Conservation (phyloP, 1,140 invertebrate genomes). For the Drosophila ironensis region DNA sequence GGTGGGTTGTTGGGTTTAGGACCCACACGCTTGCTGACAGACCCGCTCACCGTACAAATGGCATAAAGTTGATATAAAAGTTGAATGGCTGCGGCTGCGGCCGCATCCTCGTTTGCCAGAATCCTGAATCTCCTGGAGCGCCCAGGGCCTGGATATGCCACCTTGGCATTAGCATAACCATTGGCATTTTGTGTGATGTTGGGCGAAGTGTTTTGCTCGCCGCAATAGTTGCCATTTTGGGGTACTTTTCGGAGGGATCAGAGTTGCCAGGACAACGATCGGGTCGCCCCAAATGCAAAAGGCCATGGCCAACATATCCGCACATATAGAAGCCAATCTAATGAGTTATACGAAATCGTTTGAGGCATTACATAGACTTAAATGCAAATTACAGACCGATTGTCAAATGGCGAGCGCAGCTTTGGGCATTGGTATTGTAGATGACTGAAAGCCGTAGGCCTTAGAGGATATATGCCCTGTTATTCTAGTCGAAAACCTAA, state of each 20-base stretch:
- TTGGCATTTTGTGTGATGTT: conserved; percentile 42
- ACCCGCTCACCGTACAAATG: conserved; percentile 63
- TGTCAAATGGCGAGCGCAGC: conserved; percentile 14
- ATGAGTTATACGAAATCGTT: conserved; percentile 2
- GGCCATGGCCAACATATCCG: conserved; percentile 2
- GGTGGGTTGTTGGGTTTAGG: conserved; percentile 16
- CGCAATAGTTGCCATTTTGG: conserved; percentile 19
- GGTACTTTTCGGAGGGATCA: conserved; percentile 26
- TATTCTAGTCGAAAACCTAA: conserved; percentile 49
- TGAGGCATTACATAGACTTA: conserved; percentile 4
- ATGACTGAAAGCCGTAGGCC: no score
- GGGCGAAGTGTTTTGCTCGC: conserved; percentile 32
- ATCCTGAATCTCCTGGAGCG: background rate
- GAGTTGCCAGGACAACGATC: conserved; percentile 39
- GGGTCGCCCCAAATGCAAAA: background rate
- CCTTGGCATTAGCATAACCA: conserved; percentile 51
- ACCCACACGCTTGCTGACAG: conserved; percentile 66
- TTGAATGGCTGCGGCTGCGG: conserved; percentile 44
- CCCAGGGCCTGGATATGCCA: conserved; percentile 14
- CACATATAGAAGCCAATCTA: conserved; percentile 5
- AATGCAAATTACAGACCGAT: background rate
- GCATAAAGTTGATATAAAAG: conserved; percentile 76
- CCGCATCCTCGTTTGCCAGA: background rate
- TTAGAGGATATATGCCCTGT: conserved; percentile 3
- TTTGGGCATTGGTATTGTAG: no score